phyloP scores from a whole-genome alignment of 2,888 invertebrate species.

The Acronicta leporina region DNA sequence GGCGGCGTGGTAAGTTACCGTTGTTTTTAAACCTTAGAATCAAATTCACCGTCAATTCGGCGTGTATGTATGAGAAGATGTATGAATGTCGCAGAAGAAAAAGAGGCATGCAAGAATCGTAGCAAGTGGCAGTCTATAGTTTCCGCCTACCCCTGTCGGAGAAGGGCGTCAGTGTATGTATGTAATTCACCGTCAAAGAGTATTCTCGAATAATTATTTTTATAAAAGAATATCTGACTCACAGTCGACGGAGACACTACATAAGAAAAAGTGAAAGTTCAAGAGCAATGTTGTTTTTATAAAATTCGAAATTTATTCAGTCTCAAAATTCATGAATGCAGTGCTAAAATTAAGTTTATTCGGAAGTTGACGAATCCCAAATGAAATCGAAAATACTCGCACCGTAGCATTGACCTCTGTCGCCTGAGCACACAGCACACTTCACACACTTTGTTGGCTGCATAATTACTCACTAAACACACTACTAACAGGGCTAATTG shows the following conservation, averaged over 20 bases:
- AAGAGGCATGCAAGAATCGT: too few relatives aligned
- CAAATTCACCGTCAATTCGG: not conserved
- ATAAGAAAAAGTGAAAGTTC: conserved; percentile 31
- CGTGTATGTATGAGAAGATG: too few relatives aligned
- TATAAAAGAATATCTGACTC: too few relatives aligned
- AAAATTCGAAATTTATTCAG: not conserved
- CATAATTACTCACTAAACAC: conserved; percentile 71
- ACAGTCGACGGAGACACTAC: not conserved
- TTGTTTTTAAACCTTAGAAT: not conserved
- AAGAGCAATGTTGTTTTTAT: conserved; percentile 27
- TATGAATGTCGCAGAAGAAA: too few relatives aligned
- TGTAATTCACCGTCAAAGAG: too few relatives aligned
- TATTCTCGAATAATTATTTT: too few relatives aligned
- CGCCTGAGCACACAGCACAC: conserved; percentile 57
- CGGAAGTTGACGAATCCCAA: conserved; percentile 55
- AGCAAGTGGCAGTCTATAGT: too few relatives aligned
- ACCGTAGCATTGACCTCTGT: conserved; percentile 71
- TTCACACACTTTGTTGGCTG: conserved; percentile 59
- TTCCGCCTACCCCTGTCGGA: too few relatives aligned
- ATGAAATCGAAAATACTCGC: conserved; percentile 61
- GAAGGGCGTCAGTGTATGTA: too few relatives aligned
- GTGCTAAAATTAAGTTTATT: conserved; percentile 47
- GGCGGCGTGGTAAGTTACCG: conserved; percentile 94
- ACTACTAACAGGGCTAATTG: conserved; percentile 74
- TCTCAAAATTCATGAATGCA: conserved; percentile 46